These are phyloP conservation scores for Teinopalpus imperialis DNA, from an alignment of 2,888 invertebrate genomes.

Conservation along the genomic window DNA sequence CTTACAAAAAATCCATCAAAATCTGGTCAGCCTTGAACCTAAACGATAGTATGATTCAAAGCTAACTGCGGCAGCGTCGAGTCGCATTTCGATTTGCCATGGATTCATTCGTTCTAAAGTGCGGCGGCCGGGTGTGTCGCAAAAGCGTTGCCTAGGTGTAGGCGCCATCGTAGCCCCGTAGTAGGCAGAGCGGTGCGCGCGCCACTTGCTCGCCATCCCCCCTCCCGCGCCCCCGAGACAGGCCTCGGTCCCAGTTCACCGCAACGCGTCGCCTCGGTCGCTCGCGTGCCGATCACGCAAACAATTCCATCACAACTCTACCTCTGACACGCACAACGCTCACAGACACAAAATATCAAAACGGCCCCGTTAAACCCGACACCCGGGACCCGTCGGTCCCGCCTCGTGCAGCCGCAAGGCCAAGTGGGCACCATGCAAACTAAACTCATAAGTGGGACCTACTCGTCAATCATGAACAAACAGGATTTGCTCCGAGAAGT, in stretches of 20 bases:
- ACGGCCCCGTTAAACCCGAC: constrained; percentile 61
- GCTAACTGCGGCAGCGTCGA: constrained; percentile 43
- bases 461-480: constrained; percentile 84
- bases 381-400: constrained; percentile 61
- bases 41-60: constrained; percentile 49
- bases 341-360: constrained; percentile 48
- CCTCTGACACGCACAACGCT: constrained; percentile 59
- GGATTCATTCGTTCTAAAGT: constrained; percentile 62
- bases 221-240: constrained; percentile 57
- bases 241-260: constrained; percentile 74
- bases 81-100: constrained; percentile 51
- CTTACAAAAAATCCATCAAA: constrained; percentile 43
- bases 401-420: constrained; percentile 47
- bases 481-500: constrained; percentile 86
- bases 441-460: constrained; percentile 83
- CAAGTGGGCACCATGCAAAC: constrained; percentile 77
- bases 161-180: constrained; percentile 73
- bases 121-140: constrained; percentile 68
- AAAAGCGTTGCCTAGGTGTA: constrained; percentile 66
- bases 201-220: constrained; percentile 65
- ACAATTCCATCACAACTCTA: constrained; percentile 48
- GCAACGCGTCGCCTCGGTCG: constrained; percentile 77
- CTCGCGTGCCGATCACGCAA: constrained; percentile 54
- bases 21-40: constrained; percentile 69
- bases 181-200: constrained; percentile 75